A percentile compares a stretch with the other conserved stretches of the same genome.
phyloP scores from a whole-genome alignment of 64 coral and sea anemone species.

The Pachyseris speciosa region DNA sequence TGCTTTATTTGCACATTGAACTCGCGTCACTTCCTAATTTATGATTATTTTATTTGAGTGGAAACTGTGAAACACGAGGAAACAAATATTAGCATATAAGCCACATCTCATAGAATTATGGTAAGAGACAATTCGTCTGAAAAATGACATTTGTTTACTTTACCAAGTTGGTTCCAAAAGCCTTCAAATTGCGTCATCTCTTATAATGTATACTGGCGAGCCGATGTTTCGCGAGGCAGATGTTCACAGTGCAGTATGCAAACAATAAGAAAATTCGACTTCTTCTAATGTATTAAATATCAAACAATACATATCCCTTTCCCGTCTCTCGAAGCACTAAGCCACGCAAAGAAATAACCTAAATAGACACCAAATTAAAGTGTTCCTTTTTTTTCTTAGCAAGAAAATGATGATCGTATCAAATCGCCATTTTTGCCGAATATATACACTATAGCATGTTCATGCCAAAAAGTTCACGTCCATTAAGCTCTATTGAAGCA shows the following conservation, averaged over 20 bases:
- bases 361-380: not conserved
- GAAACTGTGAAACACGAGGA: too few relatives aligned
- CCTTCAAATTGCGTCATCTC: too few relatives aligned
- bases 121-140: not conserved
- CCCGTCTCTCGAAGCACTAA: not conserved
- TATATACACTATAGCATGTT: too few relatives aligned
- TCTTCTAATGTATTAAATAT: not conserved
- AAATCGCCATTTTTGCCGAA: not conserved
- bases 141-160: not conserved
- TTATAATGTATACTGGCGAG: not conserved
- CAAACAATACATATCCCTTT: not conserved
- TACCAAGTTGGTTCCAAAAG: not conserved
- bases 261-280: not conserved
- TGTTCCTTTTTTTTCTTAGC: not conserved
- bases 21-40: too few relatives aligned
- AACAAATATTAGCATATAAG: too few relatives aligned
- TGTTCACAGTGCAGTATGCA: not conserved
- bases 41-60: not conserved
- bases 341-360: not conserved
- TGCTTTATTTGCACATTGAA: too few relatives aligned
- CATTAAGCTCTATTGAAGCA: not conserved
- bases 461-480: not conserved
- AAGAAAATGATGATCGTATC: not conserved
- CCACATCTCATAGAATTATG: too few relatives aligned
- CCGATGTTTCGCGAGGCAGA: not conserved